Evolutionary conservation across 2,113 vertebrate species (phyloP).

Genomic region (Caloenas nicobarica): DNA sequence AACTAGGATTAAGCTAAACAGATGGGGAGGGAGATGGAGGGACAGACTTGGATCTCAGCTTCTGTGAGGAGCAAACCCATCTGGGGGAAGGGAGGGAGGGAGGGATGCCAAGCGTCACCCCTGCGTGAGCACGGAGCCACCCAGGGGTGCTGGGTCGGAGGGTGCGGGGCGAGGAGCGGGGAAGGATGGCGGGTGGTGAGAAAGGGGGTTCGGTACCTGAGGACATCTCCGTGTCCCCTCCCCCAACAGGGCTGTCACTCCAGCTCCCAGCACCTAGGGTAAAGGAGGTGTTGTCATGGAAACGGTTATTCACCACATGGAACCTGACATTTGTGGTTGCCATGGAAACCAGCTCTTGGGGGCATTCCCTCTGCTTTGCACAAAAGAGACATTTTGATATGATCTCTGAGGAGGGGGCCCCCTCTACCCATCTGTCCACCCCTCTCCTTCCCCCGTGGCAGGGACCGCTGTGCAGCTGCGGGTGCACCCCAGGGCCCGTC

Average conservation of each 20-base stretch:
- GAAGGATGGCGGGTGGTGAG: background rate
- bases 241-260: conserved; percentile 66
- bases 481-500: background rate
- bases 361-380: conserved; percentile 75
- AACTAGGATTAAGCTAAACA: conserved; percentile 2
- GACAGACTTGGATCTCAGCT: background rate
- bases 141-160: background rate
- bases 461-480: rapidly evolving
- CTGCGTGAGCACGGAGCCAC: background rate
- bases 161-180: background rate
- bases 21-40: conserved; percentile 20
- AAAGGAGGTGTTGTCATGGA: conserved; percentile 79
- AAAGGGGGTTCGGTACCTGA: conserved; percentile 28
- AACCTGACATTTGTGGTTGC: conserved; percentile 83
- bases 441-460: background rate
- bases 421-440: conserved; percentile 47
- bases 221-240: conserved; percentile 40
- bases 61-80: background rate
- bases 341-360: conserved; percentile 80
- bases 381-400: conserved; percentile 78
- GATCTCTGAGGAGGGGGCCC: conserved; percentile 56
- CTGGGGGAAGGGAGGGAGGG: background rate
- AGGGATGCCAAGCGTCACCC: background rate
- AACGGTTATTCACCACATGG: conserved; percentile 80
- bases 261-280: conserved; percentile 75